Conservation (phyloP, 2,113 vertebrate genomes). For the Chloebia gouldiae region DNA sequence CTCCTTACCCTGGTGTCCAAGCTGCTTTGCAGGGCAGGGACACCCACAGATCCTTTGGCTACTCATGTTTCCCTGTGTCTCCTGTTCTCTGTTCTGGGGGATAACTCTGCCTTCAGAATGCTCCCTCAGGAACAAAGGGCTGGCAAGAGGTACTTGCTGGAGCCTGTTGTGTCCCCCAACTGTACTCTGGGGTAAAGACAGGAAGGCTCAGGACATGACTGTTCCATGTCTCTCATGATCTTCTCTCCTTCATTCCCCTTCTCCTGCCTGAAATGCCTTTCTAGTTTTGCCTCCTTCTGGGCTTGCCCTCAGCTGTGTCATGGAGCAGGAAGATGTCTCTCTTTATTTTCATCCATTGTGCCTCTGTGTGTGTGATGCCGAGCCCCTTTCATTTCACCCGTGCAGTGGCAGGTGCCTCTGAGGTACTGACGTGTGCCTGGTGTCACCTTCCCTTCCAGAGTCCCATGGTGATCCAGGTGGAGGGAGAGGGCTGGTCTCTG, state of each 20-base stretch:
- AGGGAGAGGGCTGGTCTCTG: conserved; percentile 70
- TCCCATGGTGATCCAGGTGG: conserved; percentile 68
- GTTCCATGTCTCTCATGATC: not conserved
- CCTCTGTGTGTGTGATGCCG: not conserved
- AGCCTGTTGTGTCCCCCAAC: not conserved
- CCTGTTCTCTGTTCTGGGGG: not conserved
- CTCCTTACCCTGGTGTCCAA: not conserved
- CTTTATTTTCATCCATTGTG: not conserved
- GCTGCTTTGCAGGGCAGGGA: not conserved
- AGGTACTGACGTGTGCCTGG: not conserved
- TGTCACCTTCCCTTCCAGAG: conserved; percentile 70
- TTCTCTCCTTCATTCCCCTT: not conserved
- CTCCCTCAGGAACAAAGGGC: not conserved
- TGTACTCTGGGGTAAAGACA: not conserved
- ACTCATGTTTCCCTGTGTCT: not conserved
- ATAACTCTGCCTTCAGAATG: not conserved
- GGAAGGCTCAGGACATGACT: rapidly evolving
- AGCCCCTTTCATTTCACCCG: not conserved
- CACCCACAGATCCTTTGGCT: not conserved
- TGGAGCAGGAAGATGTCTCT: not conserved
- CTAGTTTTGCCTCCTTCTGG: not conserved
- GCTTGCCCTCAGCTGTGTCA: not conserved
- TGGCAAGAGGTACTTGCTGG: not conserved
- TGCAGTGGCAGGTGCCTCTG: not conserved
- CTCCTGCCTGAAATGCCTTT: not conserved